Base-by-base conservation (phyloP, 2,113 vertebrate genomes). In the Patagioenas fasciata region DNA sequence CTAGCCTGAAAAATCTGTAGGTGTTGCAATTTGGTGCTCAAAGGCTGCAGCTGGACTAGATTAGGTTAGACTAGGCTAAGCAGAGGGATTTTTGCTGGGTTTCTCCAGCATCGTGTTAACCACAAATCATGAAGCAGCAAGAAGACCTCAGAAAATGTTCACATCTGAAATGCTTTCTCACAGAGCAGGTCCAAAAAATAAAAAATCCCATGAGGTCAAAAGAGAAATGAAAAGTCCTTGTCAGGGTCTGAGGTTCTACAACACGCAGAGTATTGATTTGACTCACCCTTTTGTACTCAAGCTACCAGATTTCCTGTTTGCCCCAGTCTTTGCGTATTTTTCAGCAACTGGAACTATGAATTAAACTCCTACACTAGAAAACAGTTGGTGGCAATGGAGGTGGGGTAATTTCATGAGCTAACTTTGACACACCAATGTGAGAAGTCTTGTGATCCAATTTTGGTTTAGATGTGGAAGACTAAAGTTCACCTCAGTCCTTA, bases 171-270 rank as follows among this genome's bases (percentile, higher is more conserved):
- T n/a, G 36, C 48, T 67, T 81, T 88, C 66, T 84, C 23, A 73
- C n/a, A 38, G 25, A 78, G 23, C 34, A 79, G 65, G 57, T 84
- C 32, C 26, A 83, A 86, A 90, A 84, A 81, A 66, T 26, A 92
- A 87, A 94, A 95, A 93, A 74, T 81, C 81, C 93, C 75, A 42
- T 80, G 75, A 88, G 79, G 60, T 89, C 78, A 83, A 73, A 95
- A 94, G 69, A 91, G 56, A 95, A 94, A 84, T 69, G 53, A 70
- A 94, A 94, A 91, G 36, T 67, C 70, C 78, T 88, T 0, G 0
- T 13, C 6, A 5, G 71, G 80, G 61, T 75, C 29, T 64, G 78
- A 80, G 60, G 56, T 78, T 66, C 66, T 73, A 50, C 75, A 79
- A 58, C 3, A 10, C n/a, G 18, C 13, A 15, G 50, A 72, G 50